Percentiles rank a stretch among this genome's conserved stretches.
These are phyloP conservation scores for Tychaedon coryphoeus DNA, from an alignment of 2,113 vertebrate species.

Conservation along the genomic window DNA sequence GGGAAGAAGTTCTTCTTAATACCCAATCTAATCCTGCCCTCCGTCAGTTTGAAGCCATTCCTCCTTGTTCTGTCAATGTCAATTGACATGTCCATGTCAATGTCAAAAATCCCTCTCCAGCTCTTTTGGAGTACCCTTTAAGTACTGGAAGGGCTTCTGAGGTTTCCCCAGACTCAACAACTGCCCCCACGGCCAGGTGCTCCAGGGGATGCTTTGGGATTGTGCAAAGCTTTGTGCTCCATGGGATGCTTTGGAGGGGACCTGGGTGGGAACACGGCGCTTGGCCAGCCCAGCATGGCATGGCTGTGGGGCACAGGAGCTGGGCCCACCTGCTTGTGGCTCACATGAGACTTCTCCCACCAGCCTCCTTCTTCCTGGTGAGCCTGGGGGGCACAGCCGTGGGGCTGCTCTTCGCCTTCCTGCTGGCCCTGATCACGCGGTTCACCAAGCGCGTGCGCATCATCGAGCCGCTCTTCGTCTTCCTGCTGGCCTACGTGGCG, in stretches of 20 bases:
- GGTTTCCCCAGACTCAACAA: not conserved
- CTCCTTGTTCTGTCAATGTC: not conserved
- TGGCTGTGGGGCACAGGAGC: not conserved
- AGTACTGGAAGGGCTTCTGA: not conserved
- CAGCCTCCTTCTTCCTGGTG: conserved; percentile 95
- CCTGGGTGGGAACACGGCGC: fast-evolving
- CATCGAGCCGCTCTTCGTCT: conserved; percentile 94
- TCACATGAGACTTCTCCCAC: conserved; percentile 21
- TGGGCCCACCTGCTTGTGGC: not conserved
- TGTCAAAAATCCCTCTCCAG: not conserved
- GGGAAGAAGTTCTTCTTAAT: not conserved
- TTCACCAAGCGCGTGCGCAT: conserved; percentile 97
- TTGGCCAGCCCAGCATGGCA: not conserved
- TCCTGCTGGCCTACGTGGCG: conserved; percentile 92
- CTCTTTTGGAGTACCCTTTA: not conserved
- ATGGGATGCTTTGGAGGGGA: not conserved
- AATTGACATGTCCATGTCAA: no score
- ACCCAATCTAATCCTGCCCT: not conserved
- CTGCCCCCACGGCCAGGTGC: not conserved
- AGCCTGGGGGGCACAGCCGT: conserved; percentile 91
- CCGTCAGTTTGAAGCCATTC: not conserved
- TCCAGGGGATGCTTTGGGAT: not conserved
- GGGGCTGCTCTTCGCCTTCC: conserved; percentile 91
- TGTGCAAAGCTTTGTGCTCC: not conserved
- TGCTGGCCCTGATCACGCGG: conserved; percentile 90